A percentile compares a stretch with the other conserved stretches of the same genome.
Evolutionary conservation across 2,113 vertebrate species (phyloP).

Genomic region (Notarius quadriscutis): DNA sequence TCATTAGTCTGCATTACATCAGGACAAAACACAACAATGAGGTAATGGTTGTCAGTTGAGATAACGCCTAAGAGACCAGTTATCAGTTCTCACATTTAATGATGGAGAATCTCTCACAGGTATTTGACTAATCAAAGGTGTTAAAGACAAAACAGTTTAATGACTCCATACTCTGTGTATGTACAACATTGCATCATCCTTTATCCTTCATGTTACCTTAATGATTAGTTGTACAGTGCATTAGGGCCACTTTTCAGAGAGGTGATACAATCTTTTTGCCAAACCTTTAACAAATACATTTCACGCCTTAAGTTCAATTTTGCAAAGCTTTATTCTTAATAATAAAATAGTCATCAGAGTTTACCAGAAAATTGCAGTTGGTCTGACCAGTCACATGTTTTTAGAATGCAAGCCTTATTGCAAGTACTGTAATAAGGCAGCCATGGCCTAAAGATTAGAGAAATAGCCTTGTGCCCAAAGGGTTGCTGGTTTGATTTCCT

Average conservation of each 20-base stretch:
- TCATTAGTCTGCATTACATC: background rate
- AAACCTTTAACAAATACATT: background rate
- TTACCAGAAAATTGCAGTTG: background rate
- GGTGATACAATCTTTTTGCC: background rate
- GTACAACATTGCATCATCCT: no score
- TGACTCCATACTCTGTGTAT: conserved; percentile 16
- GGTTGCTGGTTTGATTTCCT: no score
- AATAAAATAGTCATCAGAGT: background rate
- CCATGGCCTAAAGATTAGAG: no score
- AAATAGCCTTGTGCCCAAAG: no score
- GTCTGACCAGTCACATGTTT: background rate
- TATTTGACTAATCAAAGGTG: conserved; percentile 4
- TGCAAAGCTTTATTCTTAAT: background rate
- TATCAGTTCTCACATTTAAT: conserved; percentile 9
- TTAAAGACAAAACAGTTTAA: conserved; percentile 28
- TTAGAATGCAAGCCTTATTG: background rate
- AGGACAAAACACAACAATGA: conserved; percentile 1
- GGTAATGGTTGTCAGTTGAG: background rate
- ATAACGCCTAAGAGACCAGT: background rate
- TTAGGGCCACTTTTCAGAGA: background rate
- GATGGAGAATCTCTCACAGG: background rate
- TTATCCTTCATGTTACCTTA: no score
- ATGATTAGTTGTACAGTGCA: background rate
- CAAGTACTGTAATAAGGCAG: background rate
- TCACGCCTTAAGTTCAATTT: background rate